Base-by-base conservation (phyloP, 2,113 vertebrate genomes). In the Glaucomys volans region DNA sequence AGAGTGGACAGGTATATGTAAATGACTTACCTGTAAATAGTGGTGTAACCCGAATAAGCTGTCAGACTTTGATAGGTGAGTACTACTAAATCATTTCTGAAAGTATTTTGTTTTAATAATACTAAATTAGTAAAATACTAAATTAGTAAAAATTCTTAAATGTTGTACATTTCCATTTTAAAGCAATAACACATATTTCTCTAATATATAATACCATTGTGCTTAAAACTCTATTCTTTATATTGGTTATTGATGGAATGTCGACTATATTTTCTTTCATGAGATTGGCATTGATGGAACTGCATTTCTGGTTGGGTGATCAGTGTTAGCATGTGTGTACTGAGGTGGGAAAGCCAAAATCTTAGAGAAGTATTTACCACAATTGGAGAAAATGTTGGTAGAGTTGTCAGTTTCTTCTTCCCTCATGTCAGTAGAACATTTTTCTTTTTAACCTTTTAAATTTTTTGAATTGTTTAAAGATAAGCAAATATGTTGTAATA, bases 1-100 rank as follows among this genome's bases (percentile, higher is more conserved):
- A 88, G 72, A 98, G 92, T 62, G 99, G 99, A 92, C 99, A 99
- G 96, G 98, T 99, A 1, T 98, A 99, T 95, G 98, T 99, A 90
- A 99, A 99, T 98, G 99, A 99, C 93, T 98, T 99, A 90, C 99
- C 99, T 3, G 98, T 99, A 95, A 99, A 98, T 97, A 99, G 98
- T 0, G 99, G 99, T 20, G 99, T 99, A 91, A 99, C 99, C 57
- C 98, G 99, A 84, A 95, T 99, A 98, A 99, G 97, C 18, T 99
- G 99, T 96, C 99, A 98, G 77, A 99, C 99, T 30, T 96, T 99
- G 94, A 98, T 99, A 96, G 95, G 99, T 99, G 97, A 99, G 99
- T 99, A 98, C 96, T 90, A 30, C 35, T 47, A 2, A 54, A n/a
- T 95, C 76, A 54, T 37, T 80, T 81, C 50, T 37, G 40, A 17